Evolutionary conservation across 2,888 invertebrate species (phyloP).

Genomic region (Ditula angustiorana): DNA sequence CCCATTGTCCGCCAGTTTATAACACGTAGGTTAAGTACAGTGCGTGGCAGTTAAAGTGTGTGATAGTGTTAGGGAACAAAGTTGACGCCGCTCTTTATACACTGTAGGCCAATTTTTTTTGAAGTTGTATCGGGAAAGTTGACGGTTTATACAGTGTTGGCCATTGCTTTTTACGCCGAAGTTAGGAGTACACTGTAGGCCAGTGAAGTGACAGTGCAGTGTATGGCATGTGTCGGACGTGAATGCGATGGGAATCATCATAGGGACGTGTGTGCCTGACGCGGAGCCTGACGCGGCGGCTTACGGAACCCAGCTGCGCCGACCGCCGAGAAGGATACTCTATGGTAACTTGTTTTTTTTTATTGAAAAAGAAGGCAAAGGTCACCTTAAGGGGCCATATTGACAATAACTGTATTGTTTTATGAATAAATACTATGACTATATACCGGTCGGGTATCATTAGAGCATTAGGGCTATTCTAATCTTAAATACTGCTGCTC

Average conservation of each 20-base stretch:
- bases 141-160: too few species aligned
- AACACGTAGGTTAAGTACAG: too few species aligned
- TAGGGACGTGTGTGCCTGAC: slow-evolving; percentile 90
- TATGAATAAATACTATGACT: too few species aligned
- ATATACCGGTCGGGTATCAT: too few species aligned
- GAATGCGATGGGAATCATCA: slow-evolving; percentile 88
- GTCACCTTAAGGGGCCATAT: too few species aligned
- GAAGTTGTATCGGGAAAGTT: too few species aligned
- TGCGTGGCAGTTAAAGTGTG: background rate
- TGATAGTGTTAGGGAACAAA: background rate
- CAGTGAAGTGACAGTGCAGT: slow-evolving; percentile 22
- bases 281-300: slow-evolving; percentile 85
- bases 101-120: background rate
- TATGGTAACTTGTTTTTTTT: slow-evolving; percentile 64
- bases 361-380: too few species aligned
- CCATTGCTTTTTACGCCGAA: too few species aligned
- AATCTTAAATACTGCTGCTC: too few species aligned
- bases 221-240: slow-evolving; percentile 48
- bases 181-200: too few species aligned
- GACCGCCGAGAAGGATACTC: slow-evolving; percentile 77
- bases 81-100: background rate
- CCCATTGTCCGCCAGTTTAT: background rate
- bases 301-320: slow-evolving; percentile 71
- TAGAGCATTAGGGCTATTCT: too few species aligned
- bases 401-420: too few species aligned